Percentiles rank a stretch among this genome's conserved stretches.
phyloP scores from a whole-genome alignment of 2,113 vertebrate genomes.

The Ursus arctos region DNA sequence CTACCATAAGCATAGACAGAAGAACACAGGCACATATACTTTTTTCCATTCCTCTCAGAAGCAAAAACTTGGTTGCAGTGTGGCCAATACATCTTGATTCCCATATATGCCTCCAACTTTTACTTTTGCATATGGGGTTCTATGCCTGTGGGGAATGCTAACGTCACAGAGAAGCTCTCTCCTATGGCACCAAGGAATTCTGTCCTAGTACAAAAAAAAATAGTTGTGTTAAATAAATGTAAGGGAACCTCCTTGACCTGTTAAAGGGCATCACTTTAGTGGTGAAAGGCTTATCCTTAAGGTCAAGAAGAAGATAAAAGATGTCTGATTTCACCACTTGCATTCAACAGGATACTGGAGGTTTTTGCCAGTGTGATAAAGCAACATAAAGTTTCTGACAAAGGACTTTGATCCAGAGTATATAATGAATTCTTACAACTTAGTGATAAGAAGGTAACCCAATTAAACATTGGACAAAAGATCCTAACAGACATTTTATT shows the following conservation, averaged over 20 bases:
- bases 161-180: background rate
- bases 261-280: background rate
- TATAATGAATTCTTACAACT: background rate
- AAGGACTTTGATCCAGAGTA: background rate
- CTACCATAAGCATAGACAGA: background rate
- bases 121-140: background rate
- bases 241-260: background rate
- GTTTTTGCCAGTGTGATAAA: background rate
- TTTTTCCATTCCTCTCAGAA: conserved; percentile 1
- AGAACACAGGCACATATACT: background rate
- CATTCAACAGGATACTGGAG: background rate
- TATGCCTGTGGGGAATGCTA: background rate
- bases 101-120: background rate
- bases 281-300: background rate
- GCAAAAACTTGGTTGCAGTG: background rate
- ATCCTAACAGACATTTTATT: background rate
- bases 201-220: background rate
- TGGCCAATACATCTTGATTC: background rate
- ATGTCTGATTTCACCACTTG: background rate
- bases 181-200: background rate
- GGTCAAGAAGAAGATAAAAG: background rate
- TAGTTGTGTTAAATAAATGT: background rate
- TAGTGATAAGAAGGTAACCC: background rate
- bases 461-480: background rate
- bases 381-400: background rate